These are phyloP conservation scores for Hycleus cichorii DNA, from an alignment of 1,140 invertebrate genomes.

Conservation along the genomic window DNA sequence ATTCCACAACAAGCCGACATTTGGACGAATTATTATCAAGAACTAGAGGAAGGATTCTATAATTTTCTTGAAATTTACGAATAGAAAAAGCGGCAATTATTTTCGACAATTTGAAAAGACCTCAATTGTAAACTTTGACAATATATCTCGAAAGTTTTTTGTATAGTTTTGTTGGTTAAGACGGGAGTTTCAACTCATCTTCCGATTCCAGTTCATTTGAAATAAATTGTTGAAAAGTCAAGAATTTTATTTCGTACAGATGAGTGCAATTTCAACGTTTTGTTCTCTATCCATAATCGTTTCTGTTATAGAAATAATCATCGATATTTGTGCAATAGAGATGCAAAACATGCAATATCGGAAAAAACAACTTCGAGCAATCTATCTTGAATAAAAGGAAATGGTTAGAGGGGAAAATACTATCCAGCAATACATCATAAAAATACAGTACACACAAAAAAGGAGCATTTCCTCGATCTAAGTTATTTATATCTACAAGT, in stretches of 20 bases:
- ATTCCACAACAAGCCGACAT: too few relatives aligned
- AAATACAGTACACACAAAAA: conserved; percentile 8
- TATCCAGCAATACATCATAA: conserved; percentile 22
- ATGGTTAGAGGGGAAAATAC: too few relatives aligned
- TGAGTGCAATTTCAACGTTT: too few relatives aligned
- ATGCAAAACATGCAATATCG: conserved; percentile 22
- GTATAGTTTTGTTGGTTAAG: too few relatives aligned
- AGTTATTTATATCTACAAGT: conserved; percentile 25
- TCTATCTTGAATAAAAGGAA: too few relatives aligned
- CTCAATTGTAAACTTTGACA: background rate
- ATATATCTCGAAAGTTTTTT: background rate
- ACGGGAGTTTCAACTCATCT: background rate
- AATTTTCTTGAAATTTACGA: too few relatives aligned
- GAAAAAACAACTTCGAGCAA: conserved; percentile 6
- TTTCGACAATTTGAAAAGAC: background rate
- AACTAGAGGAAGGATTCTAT: too few relatives aligned
- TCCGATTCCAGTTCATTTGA: conserved; percentile 14
- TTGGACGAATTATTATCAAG: too few relatives aligned
- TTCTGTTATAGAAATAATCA: too few relatives aligned
- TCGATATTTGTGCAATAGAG: background rate
- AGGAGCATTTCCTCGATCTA: conserved; percentile 21
- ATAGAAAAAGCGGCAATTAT: background rate
- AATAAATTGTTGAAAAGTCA: background rate
- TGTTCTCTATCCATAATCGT: too few relatives aligned
- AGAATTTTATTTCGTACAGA: too few relatives aligned